Evolutionary conservation across 2,888 invertebrate species (phyloP), one percentile per base, ranked within the genome.

Genomic region (Alloscopus bannaensis): DNA sequence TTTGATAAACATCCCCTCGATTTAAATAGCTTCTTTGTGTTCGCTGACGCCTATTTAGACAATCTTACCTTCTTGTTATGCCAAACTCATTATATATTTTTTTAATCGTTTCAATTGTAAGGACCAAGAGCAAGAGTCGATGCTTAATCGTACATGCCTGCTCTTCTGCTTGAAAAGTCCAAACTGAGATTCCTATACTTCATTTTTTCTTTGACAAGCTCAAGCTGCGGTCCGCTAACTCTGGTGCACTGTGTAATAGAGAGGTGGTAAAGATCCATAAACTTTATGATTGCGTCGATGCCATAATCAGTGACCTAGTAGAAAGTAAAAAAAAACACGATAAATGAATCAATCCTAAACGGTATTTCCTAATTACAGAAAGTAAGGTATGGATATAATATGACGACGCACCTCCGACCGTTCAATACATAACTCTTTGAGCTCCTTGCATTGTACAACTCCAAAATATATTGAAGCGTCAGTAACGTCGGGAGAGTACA

Each of bases 161-260:
- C 77, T 29, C 78, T 59, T 64, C 69, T 72, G 29, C 70, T 78
- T 28, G 77, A 72, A 72, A 81, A 81, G 29, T 81, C 71, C 59
- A 81, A 66, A 68, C 65, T 77, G 78, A 83, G 79, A 68, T 81
- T 62, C 57, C 81, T 59, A 40, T 81, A 79, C 29, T 81, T 81
- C 83, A 83, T 81, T 29, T 79, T 81, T 26, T 80, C 79, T 36
- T 81, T 78, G 1, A 83, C 83, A 55, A 81, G 55, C 64, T 81
- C 79, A 22, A 83, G 69, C 68, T 78, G 81, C 18, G 83, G 83
- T 52, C 81, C 83, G 59, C 80, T 80, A 24, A 83, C 79, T 71
- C 83, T 59, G 22, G 83, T 83, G 47, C 83, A 83, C 24, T 75
- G 71, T 0, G 81, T 79, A 28, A 83, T 83, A 18, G 75, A 68